A percentile compares a stretch with the other conserved stretches of the same genome.
phyloP scores from a whole-genome alignment of 2,888 invertebrate species.

The Amiota mariae region DNA sequence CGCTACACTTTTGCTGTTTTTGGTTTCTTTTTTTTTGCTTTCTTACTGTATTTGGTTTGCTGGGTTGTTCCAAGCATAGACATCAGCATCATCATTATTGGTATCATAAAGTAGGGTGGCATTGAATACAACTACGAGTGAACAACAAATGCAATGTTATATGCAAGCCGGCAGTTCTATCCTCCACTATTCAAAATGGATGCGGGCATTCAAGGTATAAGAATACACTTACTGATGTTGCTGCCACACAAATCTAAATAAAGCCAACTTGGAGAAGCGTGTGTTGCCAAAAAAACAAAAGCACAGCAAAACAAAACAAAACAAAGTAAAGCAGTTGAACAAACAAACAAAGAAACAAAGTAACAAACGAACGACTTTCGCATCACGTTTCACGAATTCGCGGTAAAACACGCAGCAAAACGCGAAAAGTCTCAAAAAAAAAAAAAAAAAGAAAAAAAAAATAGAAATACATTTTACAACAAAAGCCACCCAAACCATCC shows the following conservation, averaged over 20 bases:
- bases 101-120: neutral
- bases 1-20: slow-evolving; percentile 14
- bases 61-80: neutral
- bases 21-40: neutral
- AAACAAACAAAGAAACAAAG: slow-evolving; percentile 25
- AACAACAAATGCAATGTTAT: neutral
- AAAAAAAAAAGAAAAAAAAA: neutral
- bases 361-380: slow-evolving; percentile 59
- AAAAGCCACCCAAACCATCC: slow-evolving; percentile 14
- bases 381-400: slow-evolving; percentile 68
- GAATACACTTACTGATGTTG: neutral
- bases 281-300: no score
- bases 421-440: neutral
- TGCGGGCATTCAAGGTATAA: neutral
- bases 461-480: neutral
- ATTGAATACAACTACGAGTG: neutral
- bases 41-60: neutral
- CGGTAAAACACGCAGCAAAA: slow-evolving; percentile 51
- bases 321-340: slow-evolving; percentile 39
- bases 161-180: neutral
- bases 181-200: slow-evolving; percentile 7
- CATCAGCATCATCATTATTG: neutral
- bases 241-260: slow-evolving; percentile 20
- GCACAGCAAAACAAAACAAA: neutral
- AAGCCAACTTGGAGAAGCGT: neutral